Evolutionary conservation across 2,797 vertebrate genomes (phyloP), one percentile per base, ranked within the genome.

Genomic region (Lutjanus argentimaculatus): DNA sequence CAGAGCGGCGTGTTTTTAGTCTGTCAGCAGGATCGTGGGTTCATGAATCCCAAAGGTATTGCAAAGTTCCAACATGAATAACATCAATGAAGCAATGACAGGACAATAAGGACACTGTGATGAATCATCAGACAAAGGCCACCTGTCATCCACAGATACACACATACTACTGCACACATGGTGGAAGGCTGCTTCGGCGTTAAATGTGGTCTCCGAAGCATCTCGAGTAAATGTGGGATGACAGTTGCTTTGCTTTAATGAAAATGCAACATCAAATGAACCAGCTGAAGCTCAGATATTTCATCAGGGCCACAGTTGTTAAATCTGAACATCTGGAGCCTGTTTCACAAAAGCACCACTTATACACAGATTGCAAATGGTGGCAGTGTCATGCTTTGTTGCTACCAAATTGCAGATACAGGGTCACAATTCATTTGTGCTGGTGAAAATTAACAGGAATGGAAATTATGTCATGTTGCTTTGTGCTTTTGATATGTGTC

Each of bases 261-360:
- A 68, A 82, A 82, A 80, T 72, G 19, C 52, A 72, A 80, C 62
- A 76, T 85, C 62, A 68, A 75, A 79, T 82, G 49, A 75, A 71
- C 46, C 65, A 57, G 14, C 42, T 73, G 71, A 81, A 73, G 69
- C 46, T 43, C 49, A 79, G 66, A 75, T 62, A 49, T 84, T 83
- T 83, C 76, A 86, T 77, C 81, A 77, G 49, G 75, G 42, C 67
- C 52, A 25, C 42, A 49, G 21, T 51, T 80, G 73, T 85, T 22
- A 72, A 64, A 75, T 74, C 45, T 45, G 70, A 90, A 82, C 67
- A 87, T 88, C 86, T 87, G 85, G 75, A 79, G 65, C 14, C 40
- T 25, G 48, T 62, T 79, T 81, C 11, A 68, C 64, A 61, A 65
- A 75, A 77, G 64, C 36, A 48, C 7, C 43, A 21, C 49, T 68